Evolutionary conservation across 1,140 invertebrate species (phyloP).

Genomic region (Agrilus planipennis): DNA sequence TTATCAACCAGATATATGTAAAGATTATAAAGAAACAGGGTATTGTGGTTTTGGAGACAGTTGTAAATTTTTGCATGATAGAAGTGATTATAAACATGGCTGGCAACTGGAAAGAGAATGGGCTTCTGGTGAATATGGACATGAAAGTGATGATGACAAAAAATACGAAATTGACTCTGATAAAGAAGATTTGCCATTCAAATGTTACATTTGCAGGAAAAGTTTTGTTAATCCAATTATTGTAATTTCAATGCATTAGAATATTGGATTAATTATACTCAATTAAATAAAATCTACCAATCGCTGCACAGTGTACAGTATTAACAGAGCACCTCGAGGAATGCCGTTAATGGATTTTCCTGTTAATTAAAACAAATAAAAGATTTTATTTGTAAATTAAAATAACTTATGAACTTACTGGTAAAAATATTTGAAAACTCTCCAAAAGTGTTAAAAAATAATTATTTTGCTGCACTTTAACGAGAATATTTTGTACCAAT

Average conservation of each 20-base stretch:
- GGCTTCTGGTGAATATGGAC: conserved; percentile 36
- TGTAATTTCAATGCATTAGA: too few species aligned
- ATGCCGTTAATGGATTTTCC: conserved; percentile 44
- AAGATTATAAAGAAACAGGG: conserved; percentile 99
- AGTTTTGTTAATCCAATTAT: conserved; percentile 84
- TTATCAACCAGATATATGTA: conserved; percentile 99
- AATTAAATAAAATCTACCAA: too few species aligned
- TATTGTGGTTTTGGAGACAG: conserved; percentile 99
- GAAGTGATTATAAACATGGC: conserved; percentile 96
- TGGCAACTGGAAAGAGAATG: conserved; percentile 95
- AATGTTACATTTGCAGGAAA: conserved; percentile 86
- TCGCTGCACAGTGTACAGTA: too few species aligned
- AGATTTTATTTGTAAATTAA: neutral
- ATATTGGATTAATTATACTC: too few species aligned
- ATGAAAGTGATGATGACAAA: conserved; percentile 50
- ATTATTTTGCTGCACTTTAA: too few species aligned
- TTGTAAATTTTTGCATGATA: conserved; percentile 97
- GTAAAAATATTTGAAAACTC: conserved; percentile 50
- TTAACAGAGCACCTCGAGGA: conserved; percentile 43
- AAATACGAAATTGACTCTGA: conserved; percentile 86
- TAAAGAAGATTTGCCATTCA: conserved; percentile 84
- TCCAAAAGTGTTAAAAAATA: conserved; percentile 42
- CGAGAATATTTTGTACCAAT: too few species aligned
- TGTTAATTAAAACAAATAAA: conserved; percentile 26
- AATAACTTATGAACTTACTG: conserved; percentile 35